Conservation (phyloP, 2,113 vertebrate genomes). For the Pogona vitticeps region DNA sequence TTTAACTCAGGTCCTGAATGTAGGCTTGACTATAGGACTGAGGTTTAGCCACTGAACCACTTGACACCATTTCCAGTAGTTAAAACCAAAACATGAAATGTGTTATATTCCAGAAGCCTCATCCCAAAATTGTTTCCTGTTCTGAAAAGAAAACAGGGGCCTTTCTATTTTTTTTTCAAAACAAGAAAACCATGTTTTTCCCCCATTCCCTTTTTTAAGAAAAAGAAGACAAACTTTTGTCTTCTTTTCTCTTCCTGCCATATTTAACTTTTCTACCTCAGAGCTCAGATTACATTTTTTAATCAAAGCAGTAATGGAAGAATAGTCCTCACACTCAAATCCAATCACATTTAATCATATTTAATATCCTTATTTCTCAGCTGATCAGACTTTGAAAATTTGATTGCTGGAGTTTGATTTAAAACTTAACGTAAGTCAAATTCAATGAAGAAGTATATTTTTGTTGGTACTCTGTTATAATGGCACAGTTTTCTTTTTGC, state of each 20-base stretch:
- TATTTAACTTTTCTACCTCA: slow-evolving; percentile 82
- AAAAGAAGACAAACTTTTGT: slow-evolving; percentile 54
- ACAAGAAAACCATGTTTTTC: slow-evolving; percentile 37
- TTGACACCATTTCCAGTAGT: background rate
- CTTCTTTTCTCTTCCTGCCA: slow-evolving; percentile 59
- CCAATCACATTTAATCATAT: slow-evolving; percentile 84
- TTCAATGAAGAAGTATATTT: slow-evolving; percentile 59
- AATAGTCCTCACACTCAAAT: slow-evolving; percentile 79
- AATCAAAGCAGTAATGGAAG: slow-evolving; percentile 86
- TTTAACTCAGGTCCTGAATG: too few relatives aligned
- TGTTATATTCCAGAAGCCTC: slow-evolving; percentile 49
- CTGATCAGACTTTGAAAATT: slow-evolving; percentile 81
- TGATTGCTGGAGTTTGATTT: slow-evolving; percentile 77
- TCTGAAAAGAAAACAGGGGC: slow-evolving; percentile 49
- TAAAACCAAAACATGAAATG: background rate
- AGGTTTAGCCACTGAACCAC: too few relatives aligned
- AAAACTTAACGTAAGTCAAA: slow-evolving; percentile 69
- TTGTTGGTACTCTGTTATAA: slow-evolving; percentile 59
- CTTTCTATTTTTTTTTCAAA: slow-evolving; percentile 49
- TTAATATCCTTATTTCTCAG: slow-evolving; percentile 87
- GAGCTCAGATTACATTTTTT: slow-evolving; percentile 81
- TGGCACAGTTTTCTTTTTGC: slow-evolving; percentile 24
- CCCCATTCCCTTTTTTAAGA: slow-evolving; percentile 25
- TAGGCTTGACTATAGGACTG: too few relatives aligned
- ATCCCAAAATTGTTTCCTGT: slow-evolving; percentile 49